Evolutionary conservation across 2,113 vertebrate genomes (phyloP).

Genomic region (Rhipidura dahli): DNA sequence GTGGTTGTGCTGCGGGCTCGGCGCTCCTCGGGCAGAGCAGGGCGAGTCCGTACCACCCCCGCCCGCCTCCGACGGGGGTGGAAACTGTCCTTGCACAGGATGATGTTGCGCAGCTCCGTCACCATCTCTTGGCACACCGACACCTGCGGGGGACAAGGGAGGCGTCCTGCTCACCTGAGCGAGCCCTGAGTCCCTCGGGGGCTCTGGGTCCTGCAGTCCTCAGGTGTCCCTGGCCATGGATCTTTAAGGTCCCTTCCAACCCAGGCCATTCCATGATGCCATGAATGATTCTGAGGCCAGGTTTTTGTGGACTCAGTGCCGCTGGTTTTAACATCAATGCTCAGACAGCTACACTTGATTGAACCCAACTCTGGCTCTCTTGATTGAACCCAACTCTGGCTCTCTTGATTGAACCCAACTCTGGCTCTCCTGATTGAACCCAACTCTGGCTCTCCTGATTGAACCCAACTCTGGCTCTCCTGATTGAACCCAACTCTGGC

Average conservation of each 20-base stretch:
- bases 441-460: too few species aligned
- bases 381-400: too few species aligned
- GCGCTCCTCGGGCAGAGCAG: slow-evolving; percentile 79
- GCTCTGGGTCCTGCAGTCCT: rapidly evolving
- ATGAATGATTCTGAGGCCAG: neutral
- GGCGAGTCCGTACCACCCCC: slow-evolving; percentile 73
- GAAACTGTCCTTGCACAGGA: slow-evolving; percentile 91
- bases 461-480: too few species aligned
- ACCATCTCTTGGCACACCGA: slow-evolving; percentile 96
- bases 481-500: too few species aligned
- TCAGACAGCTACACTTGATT: neutral
- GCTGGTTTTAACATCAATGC: neutral
- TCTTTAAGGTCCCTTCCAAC: neutral
- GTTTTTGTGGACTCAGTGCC: rapidly evolving
- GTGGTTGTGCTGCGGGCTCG: slow-evolving; percentile 75
- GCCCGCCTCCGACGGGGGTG: slow-evolving; percentile 82
- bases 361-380: neutral
- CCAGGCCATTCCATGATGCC: neutral
- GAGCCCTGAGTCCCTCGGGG: neutral
- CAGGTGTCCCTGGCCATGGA: neutral
- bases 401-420: too few species aligned
- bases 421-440: too few species aligned
- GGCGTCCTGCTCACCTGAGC: neutral
- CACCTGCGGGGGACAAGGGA: slow-evolving; percentile 76
- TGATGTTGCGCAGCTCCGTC: slow-evolving; percentile 90